These are phyloP conservation scores for Telenomus remus DNA, from an alignment of 1,140 invertebrate species.

Conservation along the genomic window DNA sequence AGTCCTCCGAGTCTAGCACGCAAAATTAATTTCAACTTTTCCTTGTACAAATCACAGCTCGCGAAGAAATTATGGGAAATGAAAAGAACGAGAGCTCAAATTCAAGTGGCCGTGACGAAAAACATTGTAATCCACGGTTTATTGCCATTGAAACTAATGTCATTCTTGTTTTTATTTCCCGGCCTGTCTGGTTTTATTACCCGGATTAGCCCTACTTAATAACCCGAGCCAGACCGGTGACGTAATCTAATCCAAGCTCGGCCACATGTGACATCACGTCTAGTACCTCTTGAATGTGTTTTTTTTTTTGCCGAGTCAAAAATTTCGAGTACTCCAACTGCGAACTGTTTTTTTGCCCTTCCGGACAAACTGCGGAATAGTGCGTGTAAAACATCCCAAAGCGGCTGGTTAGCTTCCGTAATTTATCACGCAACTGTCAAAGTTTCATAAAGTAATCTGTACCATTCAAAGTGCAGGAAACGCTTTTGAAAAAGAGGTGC, in stretches of 20 bases:
- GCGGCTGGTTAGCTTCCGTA: neutral
- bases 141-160: constrained; percentile 14
- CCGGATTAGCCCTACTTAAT: no score
- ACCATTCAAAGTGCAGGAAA: constrained; percentile 17
- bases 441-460: constrained; percentile 34
- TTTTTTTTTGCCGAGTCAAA: no score
- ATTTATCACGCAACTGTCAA: constrained; percentile 33
- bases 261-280: no score
- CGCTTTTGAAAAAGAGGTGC: constrained; percentile 11
- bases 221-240: no score
- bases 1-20: no score
- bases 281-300: no score
- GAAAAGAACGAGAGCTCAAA: neutral
- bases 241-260: no score
- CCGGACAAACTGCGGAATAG: no score
- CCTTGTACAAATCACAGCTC: neutral
- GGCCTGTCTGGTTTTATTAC: no score
- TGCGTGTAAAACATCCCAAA: constrained; percentile 6
- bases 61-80: neutral
- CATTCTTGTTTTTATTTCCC: constrained; percentile 1
- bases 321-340: no score
- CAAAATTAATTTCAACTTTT: no score
- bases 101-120: constrained; percentile 2
- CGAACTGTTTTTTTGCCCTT: no score
- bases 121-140: constrained; percentile 16